Evolutionary conservation across 2,888 invertebrate genomes (phyloP).

Genomic region (Melinopterus prodromus): DNA sequence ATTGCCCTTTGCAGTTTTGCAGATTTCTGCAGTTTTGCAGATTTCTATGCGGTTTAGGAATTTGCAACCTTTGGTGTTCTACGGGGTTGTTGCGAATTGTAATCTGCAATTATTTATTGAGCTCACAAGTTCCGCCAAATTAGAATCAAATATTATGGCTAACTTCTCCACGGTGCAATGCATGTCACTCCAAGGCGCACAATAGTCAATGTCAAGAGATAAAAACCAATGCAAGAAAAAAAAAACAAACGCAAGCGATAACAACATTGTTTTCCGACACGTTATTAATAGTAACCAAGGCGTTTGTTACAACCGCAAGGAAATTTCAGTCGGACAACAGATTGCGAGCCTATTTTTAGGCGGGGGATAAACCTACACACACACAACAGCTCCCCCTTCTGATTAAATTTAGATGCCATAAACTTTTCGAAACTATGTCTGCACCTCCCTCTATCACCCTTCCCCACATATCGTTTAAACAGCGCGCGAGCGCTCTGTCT

Average conservation of each 20-base stretch:
- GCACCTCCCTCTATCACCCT: slow-evolving; percentile 16
- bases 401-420: slow-evolving; percentile 4
- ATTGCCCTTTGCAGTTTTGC: too few relatives aligned
- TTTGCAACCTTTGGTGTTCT: too few relatives aligned
- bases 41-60: too few relatives aligned
- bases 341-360: neutral
- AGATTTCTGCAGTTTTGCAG: too few relatives aligned
- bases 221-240: neutral
- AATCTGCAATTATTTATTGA: too few relatives aligned
- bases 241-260: neutral
- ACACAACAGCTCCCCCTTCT: slow-evolving; percentile 1
- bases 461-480: neutral
- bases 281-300: neutral
- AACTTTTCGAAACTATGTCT: slow-evolving; percentile 4
- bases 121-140: too few relatives aligned
- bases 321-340: slow-evolving; percentile 7
- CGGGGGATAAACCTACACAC: neutral
- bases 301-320: neutral
- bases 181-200: too few relatives aligned
- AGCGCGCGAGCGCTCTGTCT: slow-evolving; percentile 10
- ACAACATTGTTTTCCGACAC: neutral
- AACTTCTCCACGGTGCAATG: too few relatives aligned
- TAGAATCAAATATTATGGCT: too few relatives aligned
- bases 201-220: neutral
- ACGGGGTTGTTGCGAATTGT: too few relatives aligned